Evolutionary conservation across 2,113 vertebrate species (phyloP).

Genomic region (Anser cygnoides): DNA sequence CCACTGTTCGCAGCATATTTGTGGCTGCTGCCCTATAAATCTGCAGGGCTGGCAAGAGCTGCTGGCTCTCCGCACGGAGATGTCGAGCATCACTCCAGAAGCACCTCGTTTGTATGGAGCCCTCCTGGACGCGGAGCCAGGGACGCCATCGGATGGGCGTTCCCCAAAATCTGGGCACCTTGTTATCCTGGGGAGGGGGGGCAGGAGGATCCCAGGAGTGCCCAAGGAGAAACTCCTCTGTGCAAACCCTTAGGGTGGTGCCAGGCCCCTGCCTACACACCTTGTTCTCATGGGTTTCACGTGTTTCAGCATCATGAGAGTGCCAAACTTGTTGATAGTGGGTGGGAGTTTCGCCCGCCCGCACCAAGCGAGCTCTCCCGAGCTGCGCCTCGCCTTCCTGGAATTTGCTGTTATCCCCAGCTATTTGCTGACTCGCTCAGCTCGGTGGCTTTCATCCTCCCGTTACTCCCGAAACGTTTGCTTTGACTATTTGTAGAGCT

Average conservation of each 20-base stretch:
- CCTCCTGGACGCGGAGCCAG: not conserved
- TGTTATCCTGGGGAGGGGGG: not conserved
- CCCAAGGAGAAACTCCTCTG: not conserved
- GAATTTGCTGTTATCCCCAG: not conserved
- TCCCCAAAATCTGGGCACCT: not conserved
- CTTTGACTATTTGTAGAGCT: not conserved
- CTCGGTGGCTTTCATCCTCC: not conserved
- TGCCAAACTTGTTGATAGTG: not conserved
- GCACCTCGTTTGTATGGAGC: not conserved
- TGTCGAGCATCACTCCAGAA: not conserved
- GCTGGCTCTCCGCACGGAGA: not conserved
- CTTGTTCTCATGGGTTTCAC: not conserved
- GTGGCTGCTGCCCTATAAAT: not conserved
- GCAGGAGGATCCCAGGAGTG: not conserved
- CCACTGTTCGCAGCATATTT: not conserved
- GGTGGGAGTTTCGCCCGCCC: not conserved
- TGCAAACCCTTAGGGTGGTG: not conserved
- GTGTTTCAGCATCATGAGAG: rapidly evolving
- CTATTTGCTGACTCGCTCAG: not conserved
- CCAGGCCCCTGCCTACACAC: not conserved
- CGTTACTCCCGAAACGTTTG: not conserved
- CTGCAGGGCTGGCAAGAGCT: not conserved
- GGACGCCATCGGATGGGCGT: rapidly evolving
- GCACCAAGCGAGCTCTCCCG: rapidly evolving
- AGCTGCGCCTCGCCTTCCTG: not conserved